Base-by-base conservation (phyloP, 2,113 vertebrate species). In the Chamaea fasciata region DNA sequence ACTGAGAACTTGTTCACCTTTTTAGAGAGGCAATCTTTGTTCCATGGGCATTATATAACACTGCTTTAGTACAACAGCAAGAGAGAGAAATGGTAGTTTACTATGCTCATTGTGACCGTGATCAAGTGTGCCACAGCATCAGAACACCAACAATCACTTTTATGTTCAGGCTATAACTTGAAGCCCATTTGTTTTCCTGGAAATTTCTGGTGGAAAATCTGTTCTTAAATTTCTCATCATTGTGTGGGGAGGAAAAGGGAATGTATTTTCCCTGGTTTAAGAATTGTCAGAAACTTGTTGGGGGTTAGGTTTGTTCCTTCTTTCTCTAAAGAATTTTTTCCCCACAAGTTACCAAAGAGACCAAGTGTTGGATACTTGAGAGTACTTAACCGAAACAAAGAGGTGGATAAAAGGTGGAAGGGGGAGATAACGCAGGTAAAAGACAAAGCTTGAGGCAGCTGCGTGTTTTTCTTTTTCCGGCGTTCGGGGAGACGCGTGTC, bases 191-290 rank as follows among this genome's bases (percentile, higher is more conserved):
- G 7, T 83, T 79, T 69, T 53, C 23, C 30, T 65, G 24, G 37
- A 83, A 62, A 60, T 64, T 64, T 75, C 24, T 78, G 2, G 7
- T 71, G 56, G 21, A 75, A 87, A 73, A 44, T 11, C 1, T 64
- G 26, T 2, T 91, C 74, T 81, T 7, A 75, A 53, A 49, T 62
- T 76, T 13, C 7, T 89, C 46, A 46, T 55, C 33, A 37, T 1
- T 17, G 2, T 6, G 13, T 6, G 3, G 10, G 6, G 13, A 4
- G 8, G 6, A 15, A 8, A 13, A 12, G 6, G 1, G 11, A 47
- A 52, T 55, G 8, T 6, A 39, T 76, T 83, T 60, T 4, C 15
- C 35, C 4, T 52, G 3, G 13, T 64, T 41, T 47, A 88, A 65
- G 9, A 41, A 53, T 33, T 35, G 9, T 17, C 33, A 67, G 42